These are phyloP conservation scores for Holacanthus passer DNA, from an alignment of 2,113 vertebrate genomes.

Conservation along the genomic window DNA sequence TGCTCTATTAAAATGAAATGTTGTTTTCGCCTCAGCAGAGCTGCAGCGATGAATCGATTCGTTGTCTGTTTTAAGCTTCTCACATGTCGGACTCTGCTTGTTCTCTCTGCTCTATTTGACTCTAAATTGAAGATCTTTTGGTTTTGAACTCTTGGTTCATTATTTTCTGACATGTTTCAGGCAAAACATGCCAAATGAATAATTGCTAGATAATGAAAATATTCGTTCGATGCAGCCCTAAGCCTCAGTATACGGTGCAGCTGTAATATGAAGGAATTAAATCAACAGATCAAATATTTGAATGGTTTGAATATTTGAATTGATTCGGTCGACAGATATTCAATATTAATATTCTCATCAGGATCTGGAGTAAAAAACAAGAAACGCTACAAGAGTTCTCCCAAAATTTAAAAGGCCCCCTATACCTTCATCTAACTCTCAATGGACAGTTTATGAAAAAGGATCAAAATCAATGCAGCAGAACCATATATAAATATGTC, in stretches of 20 bases:
- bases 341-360: background rate
- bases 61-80: background rate
- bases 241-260: no score
- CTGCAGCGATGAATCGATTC: background rate
- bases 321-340: background rate
- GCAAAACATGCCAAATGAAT: background rate
- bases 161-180: background rate
- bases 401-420: background rate
- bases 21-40: background rate
- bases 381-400: background rate
- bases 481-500: no score
- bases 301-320: background rate
- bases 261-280: background rate
- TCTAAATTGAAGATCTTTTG: background rate
- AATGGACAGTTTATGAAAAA: background rate
- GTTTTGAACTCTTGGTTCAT: background rate
- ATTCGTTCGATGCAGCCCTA: background rate
- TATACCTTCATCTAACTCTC: background rate
- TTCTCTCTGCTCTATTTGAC: background rate
- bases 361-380: background rate
- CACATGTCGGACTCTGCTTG: background rate
- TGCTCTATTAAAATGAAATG: background rate
- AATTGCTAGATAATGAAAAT: background rate
- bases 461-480: background rate
- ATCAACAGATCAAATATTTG: background rate